Evolutionary conservation across 2,113 vertebrate species (phyloP).

Genomic region (Python bivittatus): DNA sequence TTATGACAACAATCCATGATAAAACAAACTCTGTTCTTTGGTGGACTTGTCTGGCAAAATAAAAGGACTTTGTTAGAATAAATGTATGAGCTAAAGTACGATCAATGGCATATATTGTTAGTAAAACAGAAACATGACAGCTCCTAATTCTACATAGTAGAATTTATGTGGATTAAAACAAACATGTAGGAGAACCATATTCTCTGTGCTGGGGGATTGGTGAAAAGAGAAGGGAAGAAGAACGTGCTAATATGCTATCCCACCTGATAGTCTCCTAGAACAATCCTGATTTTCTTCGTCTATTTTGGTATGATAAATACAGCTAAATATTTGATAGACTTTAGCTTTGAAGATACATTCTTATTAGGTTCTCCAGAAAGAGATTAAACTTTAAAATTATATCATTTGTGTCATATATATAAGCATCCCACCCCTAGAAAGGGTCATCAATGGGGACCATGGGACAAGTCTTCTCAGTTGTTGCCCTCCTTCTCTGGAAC

Average conservation of each 20-base stretch:
- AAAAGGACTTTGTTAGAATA: slow-evolving; percentile 1
- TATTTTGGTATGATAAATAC: slow-evolving; percentile 46
- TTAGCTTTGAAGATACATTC: slow-evolving; percentile 40
- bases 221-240: not conserved
- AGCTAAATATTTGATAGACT: slow-evolving; percentile 46
- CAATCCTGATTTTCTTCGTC: slow-evolving; percentile 44
- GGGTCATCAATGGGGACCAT: not conserved
- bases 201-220: not conserved
- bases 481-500: not conserved
- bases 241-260: not conserved
- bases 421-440: not conserved
- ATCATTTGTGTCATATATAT: not conserved
- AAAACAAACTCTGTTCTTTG: slow-evolving; percentile 9
- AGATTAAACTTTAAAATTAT: not conserved
- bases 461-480: not conserved
- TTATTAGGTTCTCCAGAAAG: slow-evolving; percentile 25
- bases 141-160: not conserved
- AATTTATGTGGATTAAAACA: not conserved
- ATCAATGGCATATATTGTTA: not conserved
- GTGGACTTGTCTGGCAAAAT: slow-evolving; percentile 15
- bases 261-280: not conserved
- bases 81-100: not conserved
- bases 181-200: not conserved
- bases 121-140: slow-evolving; percentile 12
- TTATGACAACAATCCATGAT: slow-evolving; percentile 1